These are phyloP conservation scores for Philereme vetulata DNA, from an alignment of 2,888 invertebrate genomes.

Conservation along the genomic window DNA sequence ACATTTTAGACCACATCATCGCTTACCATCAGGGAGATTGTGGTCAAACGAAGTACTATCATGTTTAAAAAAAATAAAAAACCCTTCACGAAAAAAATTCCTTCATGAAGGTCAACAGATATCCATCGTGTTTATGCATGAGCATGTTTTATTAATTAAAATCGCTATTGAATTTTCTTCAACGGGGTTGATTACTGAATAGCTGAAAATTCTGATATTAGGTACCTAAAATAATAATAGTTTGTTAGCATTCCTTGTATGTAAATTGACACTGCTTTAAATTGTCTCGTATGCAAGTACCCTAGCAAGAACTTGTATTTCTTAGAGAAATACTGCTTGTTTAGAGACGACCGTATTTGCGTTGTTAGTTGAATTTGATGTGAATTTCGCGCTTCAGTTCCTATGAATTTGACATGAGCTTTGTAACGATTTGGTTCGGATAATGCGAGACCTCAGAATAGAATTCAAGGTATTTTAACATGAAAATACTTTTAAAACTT, in stretches of 20 bases:
- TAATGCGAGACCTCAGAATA: slow-evolving; percentile 15
- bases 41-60: too few relatives aligned
- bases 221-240: too few relatives aligned
- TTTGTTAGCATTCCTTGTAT: neutral
- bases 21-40: too few relatives aligned
- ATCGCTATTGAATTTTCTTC: too few relatives aligned
- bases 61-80: too few relatives aligned
- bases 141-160: too few relatives aligned
- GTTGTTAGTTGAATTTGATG: slow-evolving; percentile 41
- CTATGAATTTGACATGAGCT: slow-evolving; percentile 68
- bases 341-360: slow-evolving; percentile 49
- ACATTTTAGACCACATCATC: too few relatives aligned
- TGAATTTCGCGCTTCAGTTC: slow-evolving; percentile 53
- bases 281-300: slow-evolving; percentile 38
- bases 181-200: too few relatives aligned
- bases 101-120: too few relatives aligned
- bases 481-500: slow-evolving; percentile 6
- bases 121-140: too few relatives aligned
- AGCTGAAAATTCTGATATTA: too few relatives aligned
- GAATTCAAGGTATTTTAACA: slow-evolving; percentile 11
- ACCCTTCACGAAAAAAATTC: too few relatives aligned
- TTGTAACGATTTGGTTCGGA: slow-evolving; percentile 9
- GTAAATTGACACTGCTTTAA: neutral
- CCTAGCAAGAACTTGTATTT: slow-evolving; percentile 51
- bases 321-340: slow-evolving; percentile 49